Evolutionary conservation across 2,797 vertebrate genomes (phyloP).

Genomic region (Notolabrus celidotus): DNA sequence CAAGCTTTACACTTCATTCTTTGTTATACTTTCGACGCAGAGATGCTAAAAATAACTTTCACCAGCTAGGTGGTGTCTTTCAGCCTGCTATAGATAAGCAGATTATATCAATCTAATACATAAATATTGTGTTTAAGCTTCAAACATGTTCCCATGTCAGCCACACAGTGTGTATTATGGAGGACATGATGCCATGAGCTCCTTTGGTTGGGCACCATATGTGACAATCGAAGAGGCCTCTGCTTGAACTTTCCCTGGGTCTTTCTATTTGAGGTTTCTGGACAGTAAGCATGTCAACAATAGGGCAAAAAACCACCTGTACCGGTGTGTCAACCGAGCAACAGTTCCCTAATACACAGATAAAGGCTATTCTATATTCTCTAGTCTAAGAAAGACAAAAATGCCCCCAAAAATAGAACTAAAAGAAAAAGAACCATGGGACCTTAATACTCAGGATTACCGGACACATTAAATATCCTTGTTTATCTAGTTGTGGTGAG

Average conservation of each 20-base stretch:
- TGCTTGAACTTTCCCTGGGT: constrained; percentile 62
- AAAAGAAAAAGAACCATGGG: no score
- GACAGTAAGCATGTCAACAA: constrained; percentile 37
- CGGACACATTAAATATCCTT: no score
- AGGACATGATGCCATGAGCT: constrained; percentile 26
- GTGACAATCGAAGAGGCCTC: constrained; percentile 64
- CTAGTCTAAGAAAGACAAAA: no score
- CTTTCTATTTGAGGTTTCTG: constrained; percentile 57
- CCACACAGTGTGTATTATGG: background rate
- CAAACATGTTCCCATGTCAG: background rate
- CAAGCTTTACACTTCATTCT: no score
- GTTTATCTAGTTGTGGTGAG: background rate
- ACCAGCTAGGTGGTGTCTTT: no score
- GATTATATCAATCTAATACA: no score
- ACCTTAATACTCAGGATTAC: no score
- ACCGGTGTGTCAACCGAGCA: constrained; percentile 1
- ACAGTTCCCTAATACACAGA: background rate
- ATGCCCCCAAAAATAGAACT: no score
- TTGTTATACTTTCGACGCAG: no score
- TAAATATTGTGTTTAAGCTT: background rate
- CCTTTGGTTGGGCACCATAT: constrained; percentile 62
- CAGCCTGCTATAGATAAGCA: no score
- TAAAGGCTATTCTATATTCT: no score
- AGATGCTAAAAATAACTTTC: no score
- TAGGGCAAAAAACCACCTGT: constrained; percentile 31